These are phyloP conservation scores for Tragopan temminckii DNA, from an alignment of 2,797 vertebrate species.

Conservation along the genomic window DNA sequence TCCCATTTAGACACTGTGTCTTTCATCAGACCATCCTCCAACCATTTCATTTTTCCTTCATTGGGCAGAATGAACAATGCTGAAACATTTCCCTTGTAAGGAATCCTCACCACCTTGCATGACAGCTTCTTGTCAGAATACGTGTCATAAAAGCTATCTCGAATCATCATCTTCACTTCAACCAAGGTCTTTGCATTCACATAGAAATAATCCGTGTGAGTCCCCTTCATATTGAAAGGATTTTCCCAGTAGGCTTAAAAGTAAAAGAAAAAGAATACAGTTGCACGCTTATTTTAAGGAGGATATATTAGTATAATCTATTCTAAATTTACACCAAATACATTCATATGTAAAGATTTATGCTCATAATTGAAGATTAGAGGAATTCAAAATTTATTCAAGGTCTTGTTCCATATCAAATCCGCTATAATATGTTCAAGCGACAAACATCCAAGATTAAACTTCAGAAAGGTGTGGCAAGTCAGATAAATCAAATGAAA, in stretches of 20 bases:
- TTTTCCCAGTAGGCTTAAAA: slow-evolving; percentile 57
- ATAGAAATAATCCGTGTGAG: slow-evolving; percentile 82
- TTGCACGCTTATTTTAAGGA: not conserved
- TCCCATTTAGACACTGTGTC: slow-evolving; percentile 66
- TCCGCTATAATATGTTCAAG: not conserved
- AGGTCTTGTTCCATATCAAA: not conserved
- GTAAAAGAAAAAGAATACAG: not conserved
- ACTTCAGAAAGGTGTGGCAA: not conserved
- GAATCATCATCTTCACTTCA: slow-evolving; percentile 90
- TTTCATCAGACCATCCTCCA: slow-evolving; percentile 81
- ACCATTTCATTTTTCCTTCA: slow-evolving; percentile 81
- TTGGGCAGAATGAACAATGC: slow-evolving; percentile 87
- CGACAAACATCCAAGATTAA: not conserved
- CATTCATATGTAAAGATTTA: not conserved
- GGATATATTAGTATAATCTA: not conserved
- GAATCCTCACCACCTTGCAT: slow-evolving; percentile 83
- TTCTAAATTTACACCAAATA: not conserved
- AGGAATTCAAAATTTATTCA: not conserved
- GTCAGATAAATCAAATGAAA: not conserved
- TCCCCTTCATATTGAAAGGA: slow-evolving; percentile 70
- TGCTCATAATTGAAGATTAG: not conserved
- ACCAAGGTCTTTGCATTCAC: slow-evolving; percentile 80
- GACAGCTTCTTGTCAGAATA: slow-evolving; percentile 78
- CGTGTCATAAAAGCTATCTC: slow-evolving; percentile 81
- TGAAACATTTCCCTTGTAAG: slow-evolving; percentile 86